phyloP scores from a whole-genome alignment of 2,113 vertebrate genomes.

The Ammodytes marinus region DNA sequence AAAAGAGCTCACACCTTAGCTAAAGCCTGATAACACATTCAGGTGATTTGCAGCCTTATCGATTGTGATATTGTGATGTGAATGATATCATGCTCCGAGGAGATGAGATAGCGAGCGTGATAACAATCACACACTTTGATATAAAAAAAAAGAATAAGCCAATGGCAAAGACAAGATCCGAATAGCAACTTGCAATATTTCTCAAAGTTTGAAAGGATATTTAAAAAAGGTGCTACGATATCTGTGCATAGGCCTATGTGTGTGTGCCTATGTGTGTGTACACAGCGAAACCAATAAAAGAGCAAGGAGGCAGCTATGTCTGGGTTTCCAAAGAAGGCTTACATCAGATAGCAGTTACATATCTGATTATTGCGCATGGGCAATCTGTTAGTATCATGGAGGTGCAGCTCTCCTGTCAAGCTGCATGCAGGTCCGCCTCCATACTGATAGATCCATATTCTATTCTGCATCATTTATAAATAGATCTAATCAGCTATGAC shows the following conservation, averaged over 20 bases:
- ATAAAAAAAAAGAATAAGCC: conserved; percentile 35
- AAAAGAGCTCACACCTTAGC: conserved; percentile 37
- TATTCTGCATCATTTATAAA: conserved; percentile 63
- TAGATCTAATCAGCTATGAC: conserved; percentile 67
- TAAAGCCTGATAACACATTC: conserved; percentile 51
- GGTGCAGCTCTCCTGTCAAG: conserved; percentile 63
- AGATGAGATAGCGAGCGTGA: conserved; percentile 69
- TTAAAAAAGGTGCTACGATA: conserved; percentile 50
- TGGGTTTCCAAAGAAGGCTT: conserved; percentile 62
- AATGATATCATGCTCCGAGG: conserved; percentile 61
- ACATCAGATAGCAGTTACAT: conserved; percentile 75
- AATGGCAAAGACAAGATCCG: conserved; percentile 46
- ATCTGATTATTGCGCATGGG: conserved; percentile 78
- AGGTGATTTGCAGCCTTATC: conserved; percentile 58
- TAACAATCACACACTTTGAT: conserved; percentile 64
- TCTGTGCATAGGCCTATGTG: conserved; percentile 10
- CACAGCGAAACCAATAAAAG: conserved; percentile 56
- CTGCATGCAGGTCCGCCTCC: conserved; percentile 53
- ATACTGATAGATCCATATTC: conserved; percentile 32
- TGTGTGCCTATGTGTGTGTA: conserved; percentile 10
- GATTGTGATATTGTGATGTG: conserved; percentile 67
- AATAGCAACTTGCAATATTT: conserved; percentile 71
- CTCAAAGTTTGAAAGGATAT: conserved; percentile 73
- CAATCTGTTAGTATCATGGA: conserved; percentile 72
- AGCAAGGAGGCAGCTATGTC: conserved; percentile 37